Evolutionary conservation across 2,113 vertebrate genomes (phyloP), one percentile per base, ranked within the genome.

Genomic region (Tragelaphus buxtoni): DNA sequence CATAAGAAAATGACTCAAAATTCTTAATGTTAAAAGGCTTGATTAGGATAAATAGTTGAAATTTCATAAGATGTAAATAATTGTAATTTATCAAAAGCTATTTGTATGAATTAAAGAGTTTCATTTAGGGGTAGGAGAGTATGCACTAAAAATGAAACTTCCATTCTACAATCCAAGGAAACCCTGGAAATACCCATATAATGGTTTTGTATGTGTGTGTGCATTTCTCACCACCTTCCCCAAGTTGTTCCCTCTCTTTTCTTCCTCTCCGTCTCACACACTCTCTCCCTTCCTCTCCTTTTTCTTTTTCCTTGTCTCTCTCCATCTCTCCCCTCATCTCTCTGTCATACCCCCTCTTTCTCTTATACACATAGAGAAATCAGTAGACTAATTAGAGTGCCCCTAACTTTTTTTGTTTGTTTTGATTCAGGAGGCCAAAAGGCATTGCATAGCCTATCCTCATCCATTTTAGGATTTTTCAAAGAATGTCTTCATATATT

Each of bases 61-160:
- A 76, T 83, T 96, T 90, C 22, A 94, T 51, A 55, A 81, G 69
- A 90, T 55, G 12, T 53, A 94, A 95, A 77, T 58, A 86, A 17
- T 49, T 88, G 80, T 77, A 26, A 77, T 35, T 87, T 87, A 76
- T 55, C 56, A 39, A 58, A 90, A 89, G 32, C 96, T 90, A 53
- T 69, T 91, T 95, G 69, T 63, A 90, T 88, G 77, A 94, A 49
- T 90, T 84, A 94, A 93, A 77, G 84, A 14, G 65, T 93, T 82
- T 22, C 45, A 49, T 63, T 87, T 90, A 32, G 5, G 63, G 61
- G 6, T 35, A 63, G 4, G 17, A 16, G 11, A 74, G 17, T 26
- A 77, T 20, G 42, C 2, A 55, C 32, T 82, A 39, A 92, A 88
- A 81, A 94, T 51, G 79, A 96, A 96, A 84, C 39, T 42, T 76